Evolutionary conservation across 1,140 invertebrate species (phyloP), one percentile per base, ranked within the genome.

Genomic region (Anagrus nilaparvatae): DNA sequence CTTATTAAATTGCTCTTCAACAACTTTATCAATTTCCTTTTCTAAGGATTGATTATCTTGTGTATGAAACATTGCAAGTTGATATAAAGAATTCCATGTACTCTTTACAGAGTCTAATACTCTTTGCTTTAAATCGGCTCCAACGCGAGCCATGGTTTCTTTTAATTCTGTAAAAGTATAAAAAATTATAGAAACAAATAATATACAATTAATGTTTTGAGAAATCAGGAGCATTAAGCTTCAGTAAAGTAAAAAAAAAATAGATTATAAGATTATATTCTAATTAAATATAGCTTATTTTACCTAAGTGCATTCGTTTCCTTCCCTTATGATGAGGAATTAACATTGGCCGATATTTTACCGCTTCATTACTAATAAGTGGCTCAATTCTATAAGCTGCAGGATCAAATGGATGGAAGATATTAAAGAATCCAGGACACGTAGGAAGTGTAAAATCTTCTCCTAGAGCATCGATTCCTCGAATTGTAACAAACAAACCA

Each of bases 301-400:
- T 69, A 91, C 87, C 88, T 55, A 97, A 73, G 74, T 98, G 95
- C 81, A 97, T 85, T 49, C 94, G 68, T 69, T 97, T 97, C 44
- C 94, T 72, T 17, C 94, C 94, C 70, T 97, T 97, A 56, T 97
- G 93, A 70, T 98, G 94, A 1, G 93, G 91, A 51, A 98, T 91
- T 14, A 92, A 65, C 20, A 87, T 83, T 0, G 94, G 92, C 43
- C 81, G 76, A 14, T 86, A 75, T 28, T 80, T 72, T 16, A 74
- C 66, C 50, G 86, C 71, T 6, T 79, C 72, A 0, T 82, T 74
- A 67, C 88, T 84, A 32, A 98, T 82, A 16, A 98, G 69, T 0
- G 92, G 84, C 65, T 98, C 94, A 23, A 97, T 77, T 49, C 93
- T 73, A 60, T 96, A 97, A 1, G 94, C 93, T 17, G 96, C 87